Evolutionary conservation across 2,888 invertebrate genomes (phyloP).

Genomic region (Rhodophaea formosa): DNA sequence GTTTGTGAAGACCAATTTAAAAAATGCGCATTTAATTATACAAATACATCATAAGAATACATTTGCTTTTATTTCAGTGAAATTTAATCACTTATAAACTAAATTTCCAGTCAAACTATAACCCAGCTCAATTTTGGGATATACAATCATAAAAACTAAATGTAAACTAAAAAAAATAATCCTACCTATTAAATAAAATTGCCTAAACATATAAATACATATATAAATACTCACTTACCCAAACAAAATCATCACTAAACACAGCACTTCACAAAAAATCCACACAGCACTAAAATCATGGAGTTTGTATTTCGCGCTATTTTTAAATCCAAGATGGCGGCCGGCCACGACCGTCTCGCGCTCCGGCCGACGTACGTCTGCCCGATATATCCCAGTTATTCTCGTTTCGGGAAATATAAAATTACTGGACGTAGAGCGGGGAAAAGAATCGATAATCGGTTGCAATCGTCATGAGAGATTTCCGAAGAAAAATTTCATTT

Average conservation of each 20-base stretch:
- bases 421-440: constrained; percentile 40
- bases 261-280: constrained; percentile 38
- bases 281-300: constrained; percentile 25
- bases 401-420: constrained; percentile 69
- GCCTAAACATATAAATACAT: too few species aligned
- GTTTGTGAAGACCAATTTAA: too few species aligned
- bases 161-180: too few species aligned
- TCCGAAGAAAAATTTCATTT: too few species aligned
- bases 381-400: constrained; percentile 53
- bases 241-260: constrained; percentile 64
- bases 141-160: too few species aligned
- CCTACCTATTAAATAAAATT: too few species aligned
- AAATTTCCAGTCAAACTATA: too few species aligned
- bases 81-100: too few species aligned
- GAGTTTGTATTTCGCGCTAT: constrained; percentile 36
- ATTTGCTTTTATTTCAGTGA: too few species aligned
- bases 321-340: constrained; percentile 44
- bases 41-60: too few species aligned
- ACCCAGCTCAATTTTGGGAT: too few species aligned
- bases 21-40: too few species aligned
- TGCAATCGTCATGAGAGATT: background rate
- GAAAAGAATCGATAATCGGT: background rate
- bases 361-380: constrained; percentile 46
- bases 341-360: constrained; percentile 45
- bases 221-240: constrained; percentile 65